Conservation (phyloP, 2,797 vertebrate species). For the Helarctos malayanus region DNA sequence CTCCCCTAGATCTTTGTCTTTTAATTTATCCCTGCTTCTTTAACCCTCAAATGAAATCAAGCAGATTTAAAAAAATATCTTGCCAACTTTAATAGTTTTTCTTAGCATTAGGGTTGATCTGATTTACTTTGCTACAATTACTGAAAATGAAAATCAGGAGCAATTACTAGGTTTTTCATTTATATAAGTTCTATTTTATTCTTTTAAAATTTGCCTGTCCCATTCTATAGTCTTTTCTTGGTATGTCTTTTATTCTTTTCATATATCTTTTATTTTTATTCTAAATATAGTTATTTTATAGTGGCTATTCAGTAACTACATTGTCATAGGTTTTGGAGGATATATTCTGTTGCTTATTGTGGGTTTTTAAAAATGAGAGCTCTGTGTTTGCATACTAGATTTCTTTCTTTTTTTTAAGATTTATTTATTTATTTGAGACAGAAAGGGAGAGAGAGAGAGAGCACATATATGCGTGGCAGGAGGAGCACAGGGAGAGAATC, state of each 20-base stretch:
- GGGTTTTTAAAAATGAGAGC: not conserved
- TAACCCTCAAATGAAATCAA: not conserved
- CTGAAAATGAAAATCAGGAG: not conserved
- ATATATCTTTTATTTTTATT: constrained; percentile 25
- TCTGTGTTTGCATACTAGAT: not conserved
- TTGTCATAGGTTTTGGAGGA: not conserved
- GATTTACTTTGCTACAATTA: not conserved
- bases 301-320: not conserved
- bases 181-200: constrained; percentile 22
- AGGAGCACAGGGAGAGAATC: not conserved
- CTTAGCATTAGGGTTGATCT: not conserved
- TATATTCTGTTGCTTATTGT: not conserved
- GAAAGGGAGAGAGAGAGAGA: not conserved
- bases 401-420: not conserved
- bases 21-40: not conserved
- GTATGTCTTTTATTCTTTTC: not conserved
- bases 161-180: not conserved
- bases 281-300: constrained; percentile 13
- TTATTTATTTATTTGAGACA: not conserved
- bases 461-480: not conserved
- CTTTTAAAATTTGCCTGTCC: constrained; percentile 6
- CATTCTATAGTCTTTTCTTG: not conserved
- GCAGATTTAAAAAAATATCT: not conserved
- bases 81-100: not conserved
- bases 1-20: not conserved